Conservation (phyloP, 1,140 invertebrate genomes). For the Halictus rubicundus region DNA sequence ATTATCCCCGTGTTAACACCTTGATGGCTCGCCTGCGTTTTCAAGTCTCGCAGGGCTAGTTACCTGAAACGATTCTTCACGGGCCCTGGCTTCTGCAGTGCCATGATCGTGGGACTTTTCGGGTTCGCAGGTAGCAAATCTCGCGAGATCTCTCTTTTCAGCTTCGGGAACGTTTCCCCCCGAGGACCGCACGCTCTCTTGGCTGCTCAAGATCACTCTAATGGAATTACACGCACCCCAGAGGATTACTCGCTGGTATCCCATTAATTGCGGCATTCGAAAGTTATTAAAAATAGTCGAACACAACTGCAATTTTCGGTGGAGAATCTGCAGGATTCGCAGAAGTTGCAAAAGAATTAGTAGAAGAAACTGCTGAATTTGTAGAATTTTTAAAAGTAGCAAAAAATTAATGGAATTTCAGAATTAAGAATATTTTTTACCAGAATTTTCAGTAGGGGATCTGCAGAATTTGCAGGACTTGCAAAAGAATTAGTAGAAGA, state of each 20-base stretch:
- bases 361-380: too few species aligned
- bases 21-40: conserved; percentile 37
- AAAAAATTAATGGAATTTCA: too few species aligned
- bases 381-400: too few species aligned
- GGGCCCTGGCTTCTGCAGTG: conserved; percentile 69
- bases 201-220: conserved; percentile 72
- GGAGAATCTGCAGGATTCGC: too few species aligned
- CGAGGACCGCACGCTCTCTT: conserved; percentile 71
- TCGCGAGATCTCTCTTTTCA: conserved; percentile 24
- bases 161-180: conserved; percentile 22
- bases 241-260: conserved; percentile 47
- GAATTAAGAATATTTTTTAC: too few species aligned
- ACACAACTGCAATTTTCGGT: too few species aligned
- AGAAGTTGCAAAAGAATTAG: too few species aligned
- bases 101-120: conserved; percentile 61
- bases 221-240: conserved; percentile 68
- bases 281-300: neutral
- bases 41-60: conserved; percentile 6
- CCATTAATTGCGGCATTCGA: conserved; percentile 51
- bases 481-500: too few species aligned
- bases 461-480: too few species aligned
- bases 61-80: conserved; percentile 64
- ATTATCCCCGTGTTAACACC: conserved; percentile 67
- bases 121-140: conserved; percentile 37
- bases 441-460: too few species aligned